phyloP scores from a whole-genome alignment of 2,113 vertebrate species.

The Lepisosteus osseus region DNA sequence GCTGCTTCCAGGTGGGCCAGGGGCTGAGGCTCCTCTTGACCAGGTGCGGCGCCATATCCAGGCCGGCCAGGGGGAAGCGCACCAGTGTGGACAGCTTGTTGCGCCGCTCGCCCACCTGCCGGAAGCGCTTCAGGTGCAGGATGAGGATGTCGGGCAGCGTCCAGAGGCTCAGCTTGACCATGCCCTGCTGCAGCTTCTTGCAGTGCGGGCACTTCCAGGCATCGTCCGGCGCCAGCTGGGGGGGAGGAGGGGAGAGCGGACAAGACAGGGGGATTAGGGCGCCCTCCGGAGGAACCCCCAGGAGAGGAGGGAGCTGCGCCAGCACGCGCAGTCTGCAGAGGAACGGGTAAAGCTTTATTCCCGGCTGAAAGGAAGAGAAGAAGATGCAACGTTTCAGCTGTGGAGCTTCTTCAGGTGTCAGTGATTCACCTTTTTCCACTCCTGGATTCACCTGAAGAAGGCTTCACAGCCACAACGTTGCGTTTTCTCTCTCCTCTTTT shows the following conservation, averaged over 20 bases:
- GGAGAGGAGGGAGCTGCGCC: too few species aligned
- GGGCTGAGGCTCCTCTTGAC: conserved; percentile 66
- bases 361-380: too few species aligned
- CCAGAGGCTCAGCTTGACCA: conserved; percentile 94
- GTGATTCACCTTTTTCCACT: too few species aligned
- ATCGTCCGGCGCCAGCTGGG: conserved; percentile 88
- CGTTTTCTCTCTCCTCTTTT: too few species aligned
- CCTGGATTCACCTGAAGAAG: too few species aligned
- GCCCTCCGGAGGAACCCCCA: too few species aligned
- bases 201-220: conserved; percentile 96
- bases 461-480: too few species aligned
- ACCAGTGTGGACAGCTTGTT: conserved; percentile 94
- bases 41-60: conserved; percentile 92
- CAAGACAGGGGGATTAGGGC: neutral
- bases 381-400: too few species aligned
- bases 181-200: conserved; percentile 87
- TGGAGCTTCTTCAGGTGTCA: too few species aligned
- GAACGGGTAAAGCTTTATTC: too few species aligned
- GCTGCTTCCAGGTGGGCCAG: conserved; percentile 51
- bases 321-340: too few species aligned
- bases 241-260: neutral
- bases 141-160: conserved; percentile 94
- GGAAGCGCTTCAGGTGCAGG: conserved; percentile 93
- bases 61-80: conserved; percentile 76
- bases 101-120: conserved; percentile 84